A percentile compares a stretch with the other conserved stretches of the same genome.
Conservation (phyloP, 2,797 vertebrate species). For the Mormyrus hasselquistii region DNA sequence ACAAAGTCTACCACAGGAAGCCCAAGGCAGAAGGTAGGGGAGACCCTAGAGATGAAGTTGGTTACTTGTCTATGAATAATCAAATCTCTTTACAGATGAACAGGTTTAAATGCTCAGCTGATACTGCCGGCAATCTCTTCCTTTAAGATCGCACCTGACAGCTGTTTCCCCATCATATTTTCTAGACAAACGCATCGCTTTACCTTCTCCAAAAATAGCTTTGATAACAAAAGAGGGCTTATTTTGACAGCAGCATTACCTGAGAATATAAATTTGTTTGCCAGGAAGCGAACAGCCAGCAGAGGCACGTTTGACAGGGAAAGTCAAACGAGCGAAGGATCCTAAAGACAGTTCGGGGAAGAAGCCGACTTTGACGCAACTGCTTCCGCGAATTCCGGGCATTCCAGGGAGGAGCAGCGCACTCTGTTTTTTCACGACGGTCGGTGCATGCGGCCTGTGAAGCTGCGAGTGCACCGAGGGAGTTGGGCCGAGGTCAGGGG, state of each 20-base stretch:
- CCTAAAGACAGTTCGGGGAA: slow-evolving; percentile 24
- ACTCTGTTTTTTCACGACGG: not conserved
- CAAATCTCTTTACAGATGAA: not conserved
- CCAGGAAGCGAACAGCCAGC: slow-evolving; percentile 36
- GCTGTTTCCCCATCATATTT: slow-evolving; percentile 16
- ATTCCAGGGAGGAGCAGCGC: not conserved
- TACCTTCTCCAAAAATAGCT: slow-evolving; percentile 32
- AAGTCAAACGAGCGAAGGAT: slow-evolving; percentile 38
- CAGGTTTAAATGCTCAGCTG: not conserved
- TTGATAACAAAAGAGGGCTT: slow-evolving; percentile 17
- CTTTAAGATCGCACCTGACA: slow-evolving; percentile 16
- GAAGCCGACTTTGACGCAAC: not conserved
- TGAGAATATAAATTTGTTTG: slow-evolving; percentile 40
- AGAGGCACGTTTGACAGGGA: slow-evolving; percentile 39
- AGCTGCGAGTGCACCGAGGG: not conserved
- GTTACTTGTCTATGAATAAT: slow-evolving; percentile 8
- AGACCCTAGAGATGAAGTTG: not conserved
- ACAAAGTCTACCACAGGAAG: not conserved
- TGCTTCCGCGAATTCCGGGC: not conserved
- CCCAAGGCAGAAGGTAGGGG: not conserved
- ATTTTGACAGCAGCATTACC: slow-evolving; percentile 37
- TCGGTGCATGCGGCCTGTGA: not conserved
- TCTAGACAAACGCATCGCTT: not conserved
- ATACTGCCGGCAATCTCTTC: not conserved
- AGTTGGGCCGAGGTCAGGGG: not conserved